Evolutionary conservation across 2,888 invertebrate genomes (phyloP).

Genomic region (Napeogenes inachia): DNA sequence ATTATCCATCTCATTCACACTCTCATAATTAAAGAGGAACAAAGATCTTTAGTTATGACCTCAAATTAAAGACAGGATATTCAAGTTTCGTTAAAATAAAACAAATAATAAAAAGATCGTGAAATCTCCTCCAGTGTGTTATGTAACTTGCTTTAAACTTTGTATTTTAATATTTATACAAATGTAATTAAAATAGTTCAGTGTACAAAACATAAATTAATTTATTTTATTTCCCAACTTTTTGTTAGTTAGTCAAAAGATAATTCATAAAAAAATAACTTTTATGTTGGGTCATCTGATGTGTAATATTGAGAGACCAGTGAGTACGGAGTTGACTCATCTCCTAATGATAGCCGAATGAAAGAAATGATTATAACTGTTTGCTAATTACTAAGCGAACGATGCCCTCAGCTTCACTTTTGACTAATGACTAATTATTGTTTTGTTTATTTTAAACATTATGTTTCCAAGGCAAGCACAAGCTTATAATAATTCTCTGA

Average conservation of each 20-base stretch:
- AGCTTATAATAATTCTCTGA: no score
- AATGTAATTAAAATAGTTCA: no score
- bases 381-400: constrained; percentile 23
- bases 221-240: no score
- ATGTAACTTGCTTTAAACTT: no score
- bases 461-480: no score
- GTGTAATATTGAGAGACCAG: constrained; percentile 3
- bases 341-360: constrained; percentile 25
- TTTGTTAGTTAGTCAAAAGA: no score
- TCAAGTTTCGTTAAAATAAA: constrained; percentile 16
- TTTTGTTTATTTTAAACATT: background rate
- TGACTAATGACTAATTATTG: constrained; percentile 1
- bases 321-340: constrained; percentile 22
- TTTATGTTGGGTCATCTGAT: no score
- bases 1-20: constrained; percentile 15
- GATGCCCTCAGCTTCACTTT: constrained; percentile 18
- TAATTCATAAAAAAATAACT: no score
- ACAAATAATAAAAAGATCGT: constrained; percentile 9
- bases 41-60: constrained; percentile 34
- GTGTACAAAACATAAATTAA: no score
- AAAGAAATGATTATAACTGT: constrained; percentile 32
- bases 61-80: constrained; percentile 29
- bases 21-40: constrained; percentile 39
- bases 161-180: no score
- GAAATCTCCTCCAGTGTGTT: background rate